Evolutionary conservation across 2,888 invertebrate species (phyloP).

Genomic region (Dysmachus trigonus): DNA sequence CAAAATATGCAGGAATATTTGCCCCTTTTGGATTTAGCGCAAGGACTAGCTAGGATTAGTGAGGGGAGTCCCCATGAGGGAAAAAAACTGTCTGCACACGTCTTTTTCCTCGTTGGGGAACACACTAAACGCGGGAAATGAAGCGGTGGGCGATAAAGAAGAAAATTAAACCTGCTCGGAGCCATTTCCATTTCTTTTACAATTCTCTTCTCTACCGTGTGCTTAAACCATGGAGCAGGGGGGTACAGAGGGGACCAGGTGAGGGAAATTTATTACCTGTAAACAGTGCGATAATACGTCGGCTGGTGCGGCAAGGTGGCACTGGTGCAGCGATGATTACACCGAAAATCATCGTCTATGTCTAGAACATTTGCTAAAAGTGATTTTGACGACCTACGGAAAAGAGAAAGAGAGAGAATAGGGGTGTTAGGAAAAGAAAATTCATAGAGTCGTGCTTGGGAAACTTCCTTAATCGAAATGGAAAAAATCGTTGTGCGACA

Average conservation of each 20-base stretch:
- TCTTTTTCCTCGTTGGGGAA: background rate
- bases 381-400: slow-evolving; percentile 84
- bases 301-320: slow-evolving; percentile 68
- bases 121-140: background rate
- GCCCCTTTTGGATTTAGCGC: background rate
- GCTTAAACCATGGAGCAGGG: background rate
- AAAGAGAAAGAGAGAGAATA: slow-evolving; percentile 2
- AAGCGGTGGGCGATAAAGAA: slow-evolving; percentile 13
- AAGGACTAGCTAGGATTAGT: background rate
- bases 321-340: slow-evolving; percentile 72
- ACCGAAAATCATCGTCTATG: slow-evolving; percentile 94
- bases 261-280: slow-evolving; percentile 63
- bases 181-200: slow-evolving; percentile 1
- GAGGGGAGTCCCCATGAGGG: background rate
- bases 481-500: background rate
- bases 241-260: background rate
- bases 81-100: background rate
- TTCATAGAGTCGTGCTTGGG: background rate
- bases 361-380: slow-evolving; percentile 95
- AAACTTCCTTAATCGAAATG: background rate
- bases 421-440: background rate
- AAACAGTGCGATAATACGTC: slow-evolving; percentile 77
- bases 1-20: slow-evolving; percentile 13
- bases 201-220: background rate
- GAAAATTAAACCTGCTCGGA: slow-evolving; percentile 10